Percentiles rank a stretch among this genome's conserved stretches.
Evolutionary conservation across 1,140 invertebrate species (phyloP).

Genomic region (Nylanderia fulva): DNA sequence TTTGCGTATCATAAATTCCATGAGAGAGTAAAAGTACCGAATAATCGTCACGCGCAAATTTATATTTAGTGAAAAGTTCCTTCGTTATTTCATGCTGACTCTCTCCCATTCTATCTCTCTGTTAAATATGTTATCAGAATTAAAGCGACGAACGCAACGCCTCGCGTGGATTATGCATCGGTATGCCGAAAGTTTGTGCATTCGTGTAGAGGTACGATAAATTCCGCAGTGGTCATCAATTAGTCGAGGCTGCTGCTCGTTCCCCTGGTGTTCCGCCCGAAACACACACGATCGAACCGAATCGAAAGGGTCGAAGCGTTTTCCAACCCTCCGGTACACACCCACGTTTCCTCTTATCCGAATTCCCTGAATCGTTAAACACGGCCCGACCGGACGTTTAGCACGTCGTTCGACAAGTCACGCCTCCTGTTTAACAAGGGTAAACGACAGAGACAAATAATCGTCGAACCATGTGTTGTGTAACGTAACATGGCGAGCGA

Average conservation of each 20-base stretch:
- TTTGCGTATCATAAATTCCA: background rate
- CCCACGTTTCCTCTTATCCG: conserved; percentile 13
- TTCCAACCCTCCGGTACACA: background rate
- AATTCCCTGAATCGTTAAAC: conserved; percentile 50
- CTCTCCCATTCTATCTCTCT: no score
- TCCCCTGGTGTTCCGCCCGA: conserved; percentile 53
- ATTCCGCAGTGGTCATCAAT: conserved; percentile 67
- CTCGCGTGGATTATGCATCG: conserved; percentile 21
- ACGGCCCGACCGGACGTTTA: conserved; percentile 39
- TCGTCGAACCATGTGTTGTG: background rate
- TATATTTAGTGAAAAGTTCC: background rate
- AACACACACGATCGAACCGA: conserved; percentile 33
- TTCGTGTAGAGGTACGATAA: conserved; percentile 31
- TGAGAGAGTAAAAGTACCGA: background rate
- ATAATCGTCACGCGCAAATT: background rate
- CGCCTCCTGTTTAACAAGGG: conserved; percentile 5
- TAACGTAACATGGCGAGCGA: background rate
- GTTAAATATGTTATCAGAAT: conserved; percentile 9
- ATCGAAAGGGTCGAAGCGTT: conserved; percentile 9
- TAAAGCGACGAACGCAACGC: background rate
- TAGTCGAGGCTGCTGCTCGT: conserved; percentile 53
- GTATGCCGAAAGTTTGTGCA: conserved; percentile 5
- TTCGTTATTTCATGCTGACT: background rate
- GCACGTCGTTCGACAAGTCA: conserved; percentile 46
- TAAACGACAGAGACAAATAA: conserved; percentile 23